A percentile compares a stretch with the other conserved stretches of the same genome.
Evolutionary conservation across 2,888 invertebrate species (phyloP).

Genomic region (Agrochola lota): DNA sequence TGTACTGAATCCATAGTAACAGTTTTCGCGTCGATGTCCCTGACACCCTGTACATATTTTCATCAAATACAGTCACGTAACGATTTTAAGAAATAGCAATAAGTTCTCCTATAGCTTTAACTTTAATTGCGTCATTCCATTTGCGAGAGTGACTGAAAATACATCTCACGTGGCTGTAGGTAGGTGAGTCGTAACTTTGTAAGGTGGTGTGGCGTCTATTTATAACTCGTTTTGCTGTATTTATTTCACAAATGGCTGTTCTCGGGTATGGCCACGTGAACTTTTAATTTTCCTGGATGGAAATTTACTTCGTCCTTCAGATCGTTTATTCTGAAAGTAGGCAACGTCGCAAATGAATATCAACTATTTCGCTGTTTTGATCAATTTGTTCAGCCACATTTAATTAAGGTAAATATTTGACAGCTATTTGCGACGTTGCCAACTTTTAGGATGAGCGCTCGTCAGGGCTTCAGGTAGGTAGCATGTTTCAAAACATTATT

Average conservation of each 20-base stretch:
- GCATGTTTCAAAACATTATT: neutral
- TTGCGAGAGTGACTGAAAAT: slow-evolving; percentile 2
- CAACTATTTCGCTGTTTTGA: no score
- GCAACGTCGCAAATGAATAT: no score
- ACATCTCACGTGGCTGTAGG: slow-evolving; percentile 4
- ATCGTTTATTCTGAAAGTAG: no score
- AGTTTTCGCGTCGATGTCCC: no score
- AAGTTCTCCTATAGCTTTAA: slow-evolving; percentile 6
- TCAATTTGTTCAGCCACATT: no score
- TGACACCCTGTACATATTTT: neutral
- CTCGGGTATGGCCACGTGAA: slow-evolving; percentile 10
- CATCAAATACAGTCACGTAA: neutral
- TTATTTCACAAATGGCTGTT: neutral
- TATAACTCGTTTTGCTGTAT: neutral
- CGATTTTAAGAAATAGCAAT: neutral
- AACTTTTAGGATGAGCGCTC: no score
- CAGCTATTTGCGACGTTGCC: no score
- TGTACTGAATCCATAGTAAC: no score
- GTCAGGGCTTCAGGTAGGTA: neutral
- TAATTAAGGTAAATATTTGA: no score
- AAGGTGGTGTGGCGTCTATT: neutral
- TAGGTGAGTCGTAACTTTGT: neutral
- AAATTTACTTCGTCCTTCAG: neutral
- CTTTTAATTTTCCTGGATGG: slow-evolving; percentile 16
- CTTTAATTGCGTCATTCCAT: slow-evolving; percentile 18